phyloP scores from a whole-genome alignment of 2,113 vertebrate species.

The Apodemus sylvaticus region DNA sequence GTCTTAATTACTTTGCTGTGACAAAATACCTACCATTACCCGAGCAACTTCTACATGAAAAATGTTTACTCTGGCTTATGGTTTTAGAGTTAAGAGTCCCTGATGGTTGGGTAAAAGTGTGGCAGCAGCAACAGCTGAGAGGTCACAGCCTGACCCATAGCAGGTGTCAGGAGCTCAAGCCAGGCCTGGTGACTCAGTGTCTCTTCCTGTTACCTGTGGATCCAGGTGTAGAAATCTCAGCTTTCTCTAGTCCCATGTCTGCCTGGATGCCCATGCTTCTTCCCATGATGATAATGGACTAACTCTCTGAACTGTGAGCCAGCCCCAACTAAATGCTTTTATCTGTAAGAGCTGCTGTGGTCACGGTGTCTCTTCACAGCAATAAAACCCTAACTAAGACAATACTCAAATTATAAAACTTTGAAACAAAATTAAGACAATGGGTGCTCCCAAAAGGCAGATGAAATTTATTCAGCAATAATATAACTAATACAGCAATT shows the following conservation, averaged over 20 bases:
- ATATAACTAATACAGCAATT: background rate
- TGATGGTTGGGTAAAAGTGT: no score
- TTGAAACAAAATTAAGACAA: constrained; percentile 37
- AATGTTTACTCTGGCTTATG: no score
- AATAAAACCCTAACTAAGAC: background rate
- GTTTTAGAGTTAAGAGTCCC: no score
- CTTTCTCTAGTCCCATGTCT: background rate
- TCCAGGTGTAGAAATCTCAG: background rate
- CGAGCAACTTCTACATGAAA: no score
- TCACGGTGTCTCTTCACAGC: background rate
- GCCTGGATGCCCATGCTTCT: background rate
- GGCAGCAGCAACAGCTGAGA: no score
- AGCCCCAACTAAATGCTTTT: background rate
- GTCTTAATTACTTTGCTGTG: no score
- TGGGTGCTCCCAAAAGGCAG: background rate
- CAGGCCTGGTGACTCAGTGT: background rate
- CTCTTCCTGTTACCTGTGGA: background rate
- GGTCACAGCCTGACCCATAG: no score
- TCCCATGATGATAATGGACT: background rate
- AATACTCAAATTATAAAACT: background rate
- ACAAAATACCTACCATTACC: no score
- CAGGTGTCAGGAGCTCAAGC: background rate
- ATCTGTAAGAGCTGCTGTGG: background rate
- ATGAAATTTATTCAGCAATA: constrained; percentile 12
- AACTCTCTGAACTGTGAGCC: background rate